These are phyloP conservation scores for Hirtodrosophila duncani DNA, from an alignment of 2,888 invertebrate genomes.

Conservation along the genomic window DNA sequence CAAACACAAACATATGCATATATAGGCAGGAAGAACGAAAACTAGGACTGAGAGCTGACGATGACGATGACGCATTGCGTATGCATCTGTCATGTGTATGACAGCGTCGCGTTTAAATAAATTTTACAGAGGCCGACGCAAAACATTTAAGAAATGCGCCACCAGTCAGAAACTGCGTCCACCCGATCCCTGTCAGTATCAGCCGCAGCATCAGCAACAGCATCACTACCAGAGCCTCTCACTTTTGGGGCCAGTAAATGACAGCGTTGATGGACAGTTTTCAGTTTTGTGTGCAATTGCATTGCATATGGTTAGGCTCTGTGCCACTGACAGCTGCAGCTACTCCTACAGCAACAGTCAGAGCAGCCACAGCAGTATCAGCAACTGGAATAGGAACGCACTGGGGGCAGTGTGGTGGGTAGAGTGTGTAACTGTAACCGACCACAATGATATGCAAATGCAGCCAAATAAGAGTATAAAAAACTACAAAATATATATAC, in stretches of 20 bases:
- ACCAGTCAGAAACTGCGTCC: slow-evolving; percentile 20
- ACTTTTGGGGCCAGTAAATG: slow-evolving; percentile 69
- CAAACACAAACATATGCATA: slow-evolving; percentile 11
- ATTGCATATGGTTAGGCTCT: slow-evolving; percentile 65
- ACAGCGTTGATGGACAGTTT: slow-evolving; percentile 69
- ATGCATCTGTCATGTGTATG: slow-evolving; percentile 57
- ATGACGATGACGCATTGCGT: slow-evolving; percentile 64
- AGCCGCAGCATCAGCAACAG: slow-evolving; percentile 31
- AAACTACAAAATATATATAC: slow-evolving; percentile 28
- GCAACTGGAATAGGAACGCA: background rate
- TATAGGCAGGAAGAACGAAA: slow-evolving; percentile 2
- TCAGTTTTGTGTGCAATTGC: slow-evolving; percentile 68
- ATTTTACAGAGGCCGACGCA: slow-evolving; percentile 52
- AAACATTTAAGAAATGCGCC: slow-evolving; percentile 65
- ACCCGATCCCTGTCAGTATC: slow-evolving; percentile 14
- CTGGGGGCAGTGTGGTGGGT: background rate
- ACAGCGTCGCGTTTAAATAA: slow-evolving; percentile 62
- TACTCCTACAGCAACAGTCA: slow-evolving; percentile 14
- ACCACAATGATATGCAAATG: slow-evolving; percentile 64
- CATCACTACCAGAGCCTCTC: too few species aligned
- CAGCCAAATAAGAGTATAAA: slow-evolving; percentile 13
- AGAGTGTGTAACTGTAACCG: slow-evolving; percentile 40
- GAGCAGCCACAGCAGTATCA: slow-evolving; percentile 27
- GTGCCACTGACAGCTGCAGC: slow-evolving; percentile 51
- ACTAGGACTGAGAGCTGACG: slow-evolving; percentile 17